Base-by-base conservation (phyloP, 2,797 vertebrate species). In the Tachyglossus aculeatus region DNA sequence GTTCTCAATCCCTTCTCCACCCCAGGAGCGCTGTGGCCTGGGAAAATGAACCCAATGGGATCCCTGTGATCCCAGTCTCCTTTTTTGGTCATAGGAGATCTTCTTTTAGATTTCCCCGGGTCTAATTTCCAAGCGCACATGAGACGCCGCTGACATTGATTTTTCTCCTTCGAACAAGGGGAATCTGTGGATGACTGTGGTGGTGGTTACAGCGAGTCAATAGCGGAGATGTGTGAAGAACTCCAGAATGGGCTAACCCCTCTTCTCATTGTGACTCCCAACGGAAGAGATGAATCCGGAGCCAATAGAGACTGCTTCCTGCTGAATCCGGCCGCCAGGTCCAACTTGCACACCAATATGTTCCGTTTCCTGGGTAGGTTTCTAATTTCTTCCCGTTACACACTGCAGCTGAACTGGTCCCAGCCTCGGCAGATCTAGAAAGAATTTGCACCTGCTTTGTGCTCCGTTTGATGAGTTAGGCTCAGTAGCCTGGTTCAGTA, bases 261-360 rank as follows among this genome's bases (percentile, higher is more conserved):
- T 0, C 94, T 99, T 48, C 94, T 99, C 80, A 99, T 98, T 10
- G 97, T 99, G 72, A 99, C 98, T 1, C 98, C 98, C 29, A 99
- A 99, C 9, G 98, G 98, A 25, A 94, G 98, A 45, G 98, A 99
- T 18, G 98, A 99, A 88, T 99, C 98, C 0, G 98, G 98, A 11
- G 98, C 98, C 77, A 99, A 99, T 88, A 91, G 98, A n/a, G 98
- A 99, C 90, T 99, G 98, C 74, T 99, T 97, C 91, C 92, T 99
- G 2, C 88, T 99, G 67, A 99, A 97, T 88, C 98, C 98, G 0
- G 95, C 96, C 0, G 95, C 97, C 81, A 96, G 96, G 87, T 96
- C 97, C 8, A 79, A 94, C 1, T 93, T 99, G 54, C 98, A 99
- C 89, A 96, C 97, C 92, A 96, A 93, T 93, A 99, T 99, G 98